Base-by-base conservation (phyloP, 2,888 invertebrate genomes). In the Linnaemya vulpina region DNA sequence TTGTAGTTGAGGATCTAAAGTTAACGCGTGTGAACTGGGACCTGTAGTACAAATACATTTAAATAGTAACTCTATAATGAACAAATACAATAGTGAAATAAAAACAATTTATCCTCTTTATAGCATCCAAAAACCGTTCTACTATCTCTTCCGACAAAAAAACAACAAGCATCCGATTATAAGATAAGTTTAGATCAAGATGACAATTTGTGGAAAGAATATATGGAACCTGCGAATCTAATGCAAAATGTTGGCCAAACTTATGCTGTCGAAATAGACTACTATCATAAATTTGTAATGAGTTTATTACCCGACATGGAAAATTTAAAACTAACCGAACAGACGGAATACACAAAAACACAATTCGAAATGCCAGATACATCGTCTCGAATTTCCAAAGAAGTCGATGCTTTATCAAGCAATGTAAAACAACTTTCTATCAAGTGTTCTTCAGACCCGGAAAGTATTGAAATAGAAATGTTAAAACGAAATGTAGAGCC, bases 161-260 rank as follows among this genome's bases (percentile, higher is more conserved):
- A 25, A 49, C 53, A 55, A 49, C 49, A 55, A 8, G 22, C 73
- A 3, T 22, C n/a, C 2, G 87, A 88, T 22, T 81, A 89, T 49
- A 81, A 88, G 58, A 63, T 87, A 4, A 78, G 40, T 22, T 71
- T 86, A 15, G 68, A 77, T 22, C 63, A 84, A 77, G 83, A 86
- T 17, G 87, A 87, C 0, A 46, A 71, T n/a, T 73, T 79, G 20
- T 92, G 92, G 91, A 90, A 90, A 58, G 43, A 86, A 2, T 90
- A 89, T 70, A 86, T 94, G 79, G 96, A 96, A 88, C 96, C 96
- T 0, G 90, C 94, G 1, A 95, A 96, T 91, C 93, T 96, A n/a
- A 94, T 94, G 13, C 93, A 95, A 8, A 93, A 94, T 87, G 87
- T 95, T 1, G 92, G 94, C 1, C 88, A 92, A 0, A 93, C 94